These are phyloP conservation scores for Ephialtes manifestator DNA, from an alignment of 2,888 invertebrate genomes.

Conservation along the genomic window DNA sequence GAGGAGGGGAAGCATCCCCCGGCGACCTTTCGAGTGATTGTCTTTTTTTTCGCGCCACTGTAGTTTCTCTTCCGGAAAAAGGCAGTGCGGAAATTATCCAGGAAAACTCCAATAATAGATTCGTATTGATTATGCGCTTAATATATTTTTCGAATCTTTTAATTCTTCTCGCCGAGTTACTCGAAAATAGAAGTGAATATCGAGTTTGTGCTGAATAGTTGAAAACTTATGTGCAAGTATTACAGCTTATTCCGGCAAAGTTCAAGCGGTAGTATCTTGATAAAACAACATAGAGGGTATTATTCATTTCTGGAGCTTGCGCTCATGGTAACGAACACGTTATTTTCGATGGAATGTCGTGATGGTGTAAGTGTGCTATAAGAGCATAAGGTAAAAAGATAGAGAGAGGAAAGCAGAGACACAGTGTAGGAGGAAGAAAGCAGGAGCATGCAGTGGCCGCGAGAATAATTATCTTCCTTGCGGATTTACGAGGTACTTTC, in stretches of 20 bases:
- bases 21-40: no score
- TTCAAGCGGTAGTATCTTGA: not conserved
- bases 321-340: conserved; percentile 38
- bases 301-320: conserved; percentile 33
- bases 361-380: conserved; percentile 8
- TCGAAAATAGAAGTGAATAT: not conserved
- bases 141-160: not conserved
- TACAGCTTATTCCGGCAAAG: not conserved
- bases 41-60: no score
- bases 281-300: conserved; percentile 22
- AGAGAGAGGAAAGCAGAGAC: not conserved
- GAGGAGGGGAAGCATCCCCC: no score
- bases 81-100: no score
- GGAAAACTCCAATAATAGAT: not conserved
- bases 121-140: not conserved
- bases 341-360: conserved; percentile 49
- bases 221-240: not conserved
- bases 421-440: conserved; percentile 1
- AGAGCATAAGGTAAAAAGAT: not conserved
- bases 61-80: no score
- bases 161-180: not conserved
- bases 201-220: not conserved
- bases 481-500: conserved; percentile 72
- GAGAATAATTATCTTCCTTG: conserved; percentile 70
- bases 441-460: conserved; percentile 31